Percentiles rank a stretch among this genome's conserved stretches.
phyloP scores from a whole-genome alignment of 2,113 vertebrate species.

The Macquaria australasica region DNA sequence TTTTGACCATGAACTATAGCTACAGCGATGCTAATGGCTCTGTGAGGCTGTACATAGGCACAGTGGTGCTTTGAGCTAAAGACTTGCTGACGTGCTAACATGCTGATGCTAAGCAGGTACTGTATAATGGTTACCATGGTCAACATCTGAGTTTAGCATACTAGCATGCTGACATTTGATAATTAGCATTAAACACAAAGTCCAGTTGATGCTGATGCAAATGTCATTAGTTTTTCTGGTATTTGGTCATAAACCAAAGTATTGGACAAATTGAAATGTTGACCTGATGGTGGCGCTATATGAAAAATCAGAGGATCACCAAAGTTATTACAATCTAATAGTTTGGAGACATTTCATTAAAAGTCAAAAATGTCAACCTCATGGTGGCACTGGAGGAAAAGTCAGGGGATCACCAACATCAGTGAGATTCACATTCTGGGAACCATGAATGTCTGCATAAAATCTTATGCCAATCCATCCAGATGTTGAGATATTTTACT shows the following conservation, averaged over 20 bases:
- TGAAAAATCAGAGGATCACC: no score
- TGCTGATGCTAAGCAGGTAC: not conserved
- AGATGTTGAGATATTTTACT: no score
- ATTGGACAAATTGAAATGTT: no score
- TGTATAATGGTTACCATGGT: not conserved
- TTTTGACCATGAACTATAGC: not conserved
- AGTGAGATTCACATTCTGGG: not conserved
- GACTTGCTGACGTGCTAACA: not conserved
- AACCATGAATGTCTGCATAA: not conserved
- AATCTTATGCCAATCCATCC: not conserved
- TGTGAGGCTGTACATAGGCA: not conserved
- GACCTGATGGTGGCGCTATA: not conserved
- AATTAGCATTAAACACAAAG: not conserved
- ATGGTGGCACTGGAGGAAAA: not conserved
- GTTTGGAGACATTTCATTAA: no score
- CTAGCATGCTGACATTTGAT: not conserved
- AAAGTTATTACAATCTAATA: no score
- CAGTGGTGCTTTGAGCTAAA: not conserved
- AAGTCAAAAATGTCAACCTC: no score
- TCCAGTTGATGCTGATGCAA: not conserved
- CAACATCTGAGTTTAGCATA: not conserved
- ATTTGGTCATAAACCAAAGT: not conserved
- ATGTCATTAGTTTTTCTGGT: not conserved
- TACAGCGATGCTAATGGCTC: not conserved
- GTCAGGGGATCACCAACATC: not conserved